Conservation (phyloP, 2,113 vertebrate genomes). For the Tringa solitaria region DNA sequence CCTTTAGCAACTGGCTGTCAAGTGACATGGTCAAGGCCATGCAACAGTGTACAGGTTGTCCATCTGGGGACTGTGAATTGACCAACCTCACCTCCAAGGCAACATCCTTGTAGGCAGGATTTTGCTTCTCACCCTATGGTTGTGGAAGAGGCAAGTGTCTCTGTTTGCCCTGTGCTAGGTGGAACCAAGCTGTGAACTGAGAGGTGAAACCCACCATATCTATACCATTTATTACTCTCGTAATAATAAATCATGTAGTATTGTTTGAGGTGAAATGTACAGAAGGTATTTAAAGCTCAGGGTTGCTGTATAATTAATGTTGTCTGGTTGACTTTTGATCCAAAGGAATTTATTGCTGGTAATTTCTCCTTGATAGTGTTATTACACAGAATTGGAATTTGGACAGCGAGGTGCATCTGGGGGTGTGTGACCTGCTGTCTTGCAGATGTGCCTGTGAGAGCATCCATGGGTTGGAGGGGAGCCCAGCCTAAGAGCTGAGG, state of each 20-base stretch:
- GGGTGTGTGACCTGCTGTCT: neutral
- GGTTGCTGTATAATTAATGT: neutral
- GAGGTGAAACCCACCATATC: neutral
- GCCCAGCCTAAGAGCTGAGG: neutral
- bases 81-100: neutral
- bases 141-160: neutral
- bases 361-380: neutral
- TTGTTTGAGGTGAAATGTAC: neutral
- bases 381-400: neutral
- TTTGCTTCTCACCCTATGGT: neutral
- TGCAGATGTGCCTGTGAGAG: neutral
- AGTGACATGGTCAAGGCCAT: neutral
- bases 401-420: accelerated
- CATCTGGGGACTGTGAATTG: neutral
- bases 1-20: neutral
- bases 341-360: neutral
- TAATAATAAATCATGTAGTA: neutral
- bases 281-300: neutral
- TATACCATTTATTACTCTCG: neutral
- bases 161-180: neutral
- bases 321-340: neutral
- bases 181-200: neutral
- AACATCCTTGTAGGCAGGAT: neutral
- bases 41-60: neutral
- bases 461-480: neutral